Conservation (phyloP, 2,113 vertebrate genomes). For the Sander vitreus region DNA sequence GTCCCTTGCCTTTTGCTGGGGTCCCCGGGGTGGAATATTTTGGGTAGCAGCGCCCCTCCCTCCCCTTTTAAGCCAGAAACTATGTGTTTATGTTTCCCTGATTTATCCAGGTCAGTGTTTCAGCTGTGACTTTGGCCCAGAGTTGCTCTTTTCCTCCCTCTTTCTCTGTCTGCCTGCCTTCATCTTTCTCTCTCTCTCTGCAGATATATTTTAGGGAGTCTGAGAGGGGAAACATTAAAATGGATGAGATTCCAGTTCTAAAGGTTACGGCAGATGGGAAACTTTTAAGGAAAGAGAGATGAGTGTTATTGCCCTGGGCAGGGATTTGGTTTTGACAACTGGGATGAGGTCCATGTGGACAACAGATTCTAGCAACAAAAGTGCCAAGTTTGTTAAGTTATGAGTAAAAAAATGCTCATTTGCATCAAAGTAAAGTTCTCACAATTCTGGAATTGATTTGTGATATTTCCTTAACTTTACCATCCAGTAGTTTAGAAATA, state of each 20-base stretch:
- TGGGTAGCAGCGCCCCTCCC: constrained; percentile 62
- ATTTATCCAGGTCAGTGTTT: constrained; percentile 81
- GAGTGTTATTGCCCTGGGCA: constrained; percentile 40
- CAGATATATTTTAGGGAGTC: constrained; percentile 70
- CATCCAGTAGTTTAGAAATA: neutral
- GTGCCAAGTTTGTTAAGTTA: constrained; percentile 27
- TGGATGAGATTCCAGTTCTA: constrained; percentile 66
- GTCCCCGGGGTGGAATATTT: constrained; percentile 72
- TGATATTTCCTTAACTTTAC: neutral
- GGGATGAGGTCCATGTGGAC: constrained; percentile 35
- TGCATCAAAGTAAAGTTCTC: constrained; percentile 2
- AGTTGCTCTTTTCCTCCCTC: constrained; percentile 60
- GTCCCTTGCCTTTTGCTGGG: constrained; percentile 43
- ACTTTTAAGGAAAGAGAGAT: constrained; percentile 57
- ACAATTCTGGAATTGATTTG: neutral
- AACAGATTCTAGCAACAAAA: constrained; percentile 12
- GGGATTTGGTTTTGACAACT: constrained; percentile 50
- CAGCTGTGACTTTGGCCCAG: constrained; percentile 67
- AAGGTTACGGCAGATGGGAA: constrained; percentile 63
- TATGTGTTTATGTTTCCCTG: constrained; percentile 78
- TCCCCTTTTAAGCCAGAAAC: constrained; percentile 52
- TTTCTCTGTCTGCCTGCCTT: constrained; percentile 33
- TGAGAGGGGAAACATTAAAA: constrained; percentile 72
- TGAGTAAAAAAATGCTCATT: constrained; percentile 8
- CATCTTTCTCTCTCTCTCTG: constrained; percentile 33